phyloP scores from a whole-genome alignment of 2,113 vertebrate species.

The Jacana jacana region DNA sequence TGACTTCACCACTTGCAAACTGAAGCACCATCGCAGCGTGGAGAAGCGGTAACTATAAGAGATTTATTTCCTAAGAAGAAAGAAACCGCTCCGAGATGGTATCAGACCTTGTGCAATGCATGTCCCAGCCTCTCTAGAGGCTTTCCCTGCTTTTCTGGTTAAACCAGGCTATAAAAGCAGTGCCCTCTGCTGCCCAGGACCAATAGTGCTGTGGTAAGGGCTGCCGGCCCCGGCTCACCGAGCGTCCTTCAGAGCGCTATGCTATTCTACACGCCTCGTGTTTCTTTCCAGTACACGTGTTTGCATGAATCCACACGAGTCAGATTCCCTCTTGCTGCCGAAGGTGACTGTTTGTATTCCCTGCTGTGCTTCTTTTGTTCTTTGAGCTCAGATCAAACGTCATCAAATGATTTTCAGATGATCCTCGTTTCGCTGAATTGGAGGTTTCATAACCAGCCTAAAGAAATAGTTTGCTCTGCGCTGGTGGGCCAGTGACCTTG shows the following conservation, averaged over 20 bases:
- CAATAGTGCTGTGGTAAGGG: background rate
- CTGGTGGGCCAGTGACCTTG: background rate
- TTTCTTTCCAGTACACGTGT: background rate
- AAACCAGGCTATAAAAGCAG: background rate
- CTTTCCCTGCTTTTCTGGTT: background rate
- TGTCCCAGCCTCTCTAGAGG: background rate
- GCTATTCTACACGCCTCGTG: background rate
- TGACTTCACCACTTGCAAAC: background rate
- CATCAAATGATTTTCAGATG: background rate
- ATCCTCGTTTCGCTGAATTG: background rate
- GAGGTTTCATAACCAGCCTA: background rate
- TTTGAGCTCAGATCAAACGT: background rate
- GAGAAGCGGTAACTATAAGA: background rate
- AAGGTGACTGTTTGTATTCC: background rate
- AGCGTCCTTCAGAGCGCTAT: background rate
- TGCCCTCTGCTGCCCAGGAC: constrained; percentile 51
- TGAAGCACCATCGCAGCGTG: background rate
- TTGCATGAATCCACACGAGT: background rate
- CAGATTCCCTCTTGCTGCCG: background rate
- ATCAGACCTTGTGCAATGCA: background rate
- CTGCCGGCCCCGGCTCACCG: background rate
- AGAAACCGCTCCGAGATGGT: background rate
- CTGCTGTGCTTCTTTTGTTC: background rate
- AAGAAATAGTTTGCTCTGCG: background rate
- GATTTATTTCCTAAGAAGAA: background rate